Conservation (phyloP, 2,888 invertebrate genomes). For the Agrenia bidenticulata region DNA sequence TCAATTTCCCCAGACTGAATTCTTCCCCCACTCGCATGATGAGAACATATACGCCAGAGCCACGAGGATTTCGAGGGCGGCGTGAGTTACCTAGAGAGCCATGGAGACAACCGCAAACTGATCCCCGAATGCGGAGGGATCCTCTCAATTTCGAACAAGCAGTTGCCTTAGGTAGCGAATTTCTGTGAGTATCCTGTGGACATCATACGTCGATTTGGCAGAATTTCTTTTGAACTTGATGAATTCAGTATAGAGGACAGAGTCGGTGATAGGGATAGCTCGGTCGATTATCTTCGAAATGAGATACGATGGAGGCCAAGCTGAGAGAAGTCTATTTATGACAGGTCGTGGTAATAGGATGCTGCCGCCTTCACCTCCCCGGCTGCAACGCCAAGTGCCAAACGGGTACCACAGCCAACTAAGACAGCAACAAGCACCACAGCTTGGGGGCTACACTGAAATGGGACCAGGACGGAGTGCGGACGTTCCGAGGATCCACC, state of each 20-base stretch:
- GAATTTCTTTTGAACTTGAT: not conserved
- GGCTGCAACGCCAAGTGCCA: slow-evolving; percentile 46
- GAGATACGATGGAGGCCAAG: slow-evolving; percentile 30
- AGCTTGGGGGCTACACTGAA: slow-evolving; percentile 32
- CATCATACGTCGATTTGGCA: slow-evolving; percentile 1
- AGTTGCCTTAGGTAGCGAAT: slow-evolving; percentile 51
- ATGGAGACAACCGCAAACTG: slow-evolving; percentile 47
- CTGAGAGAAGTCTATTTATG: slow-evolving; percentile 24
- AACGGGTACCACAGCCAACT: slow-evolving; percentile 43
- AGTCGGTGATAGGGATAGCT: no score
- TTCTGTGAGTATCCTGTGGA: slow-evolving; percentile 13
- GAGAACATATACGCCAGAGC: slow-evolving; percentile 49
- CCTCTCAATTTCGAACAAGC: slow-evolving; percentile 53
- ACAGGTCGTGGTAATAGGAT: slow-evolving; percentile 51
- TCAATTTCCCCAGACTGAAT: slow-evolving; percentile 52
- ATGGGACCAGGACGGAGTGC: slow-evolving; percentile 47
- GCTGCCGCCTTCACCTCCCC: slow-evolving; percentile 38
- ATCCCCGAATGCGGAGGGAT: slow-evolving; percentile 50
- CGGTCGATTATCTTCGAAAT: slow-evolving; percentile 10
- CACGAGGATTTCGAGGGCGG: slow-evolving; percentile 43
- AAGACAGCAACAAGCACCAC: slow-evolving; percentile 17
- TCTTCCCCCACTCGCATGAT: slow-evolving; percentile 47
- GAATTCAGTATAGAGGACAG: no score
- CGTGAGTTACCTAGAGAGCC: slow-evolving; percentile 51
- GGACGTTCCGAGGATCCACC: slow-evolving; percentile 35